Percentiles rank a stretch among this genome's conserved stretches.
Conservation (phyloP, 2,113 vertebrate genomes). For the Oostethus manadensis region DNA sequence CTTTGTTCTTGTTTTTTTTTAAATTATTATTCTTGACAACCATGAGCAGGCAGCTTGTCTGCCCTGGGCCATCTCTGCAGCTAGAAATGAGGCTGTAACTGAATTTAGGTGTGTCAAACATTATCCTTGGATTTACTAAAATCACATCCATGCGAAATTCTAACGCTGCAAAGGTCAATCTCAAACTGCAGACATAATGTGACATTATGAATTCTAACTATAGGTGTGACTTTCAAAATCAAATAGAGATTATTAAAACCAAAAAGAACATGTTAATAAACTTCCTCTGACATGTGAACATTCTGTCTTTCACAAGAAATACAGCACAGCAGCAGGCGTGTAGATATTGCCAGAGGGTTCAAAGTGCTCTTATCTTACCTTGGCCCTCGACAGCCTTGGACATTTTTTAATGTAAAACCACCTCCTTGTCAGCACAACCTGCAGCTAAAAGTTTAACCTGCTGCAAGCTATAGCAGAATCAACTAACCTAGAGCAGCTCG, state of each 20-base stretch:
- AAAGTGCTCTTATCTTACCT: constrained; percentile 4
- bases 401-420: neutral
- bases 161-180: neutral
- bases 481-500: no score
- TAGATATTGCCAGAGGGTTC: neutral
- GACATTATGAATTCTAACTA: neutral
- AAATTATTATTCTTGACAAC: constrained; percentile 19
- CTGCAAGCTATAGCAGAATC: constrained; percentile 1
- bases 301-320: neutral
- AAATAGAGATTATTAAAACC: neutral
- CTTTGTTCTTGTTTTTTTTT: constrained; percentile 15
- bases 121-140: constrained; percentile 3
- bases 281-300: neutral
- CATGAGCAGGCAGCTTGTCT: constrained; percentile 10
- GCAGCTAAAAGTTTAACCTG: neutral
- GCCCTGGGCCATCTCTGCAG: constrained; percentile 17
- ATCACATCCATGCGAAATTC: neutral
- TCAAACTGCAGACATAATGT: neutral
- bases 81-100: neutral
- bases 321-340: neutral
- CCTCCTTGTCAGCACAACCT: neutral
- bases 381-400: neutral
- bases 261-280: constrained; percentile 11
- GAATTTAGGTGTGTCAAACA: neutral
- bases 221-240: neutral